Conservation (phyloP, 2,888 invertebrate genomes). For the Agriopis marginaria region DNA sequence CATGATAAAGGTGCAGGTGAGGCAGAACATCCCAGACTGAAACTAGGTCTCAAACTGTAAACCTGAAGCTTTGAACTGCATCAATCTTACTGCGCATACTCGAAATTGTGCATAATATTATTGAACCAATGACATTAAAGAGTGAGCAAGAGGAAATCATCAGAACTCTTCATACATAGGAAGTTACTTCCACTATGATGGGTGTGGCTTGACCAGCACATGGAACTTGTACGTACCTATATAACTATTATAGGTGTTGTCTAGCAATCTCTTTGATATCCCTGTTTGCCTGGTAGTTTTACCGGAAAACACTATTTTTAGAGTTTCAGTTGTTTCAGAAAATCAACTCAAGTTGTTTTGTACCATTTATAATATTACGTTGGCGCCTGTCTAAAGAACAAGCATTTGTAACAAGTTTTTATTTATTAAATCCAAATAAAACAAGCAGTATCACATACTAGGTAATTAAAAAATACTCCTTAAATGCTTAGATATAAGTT, state of each 20-base stretch:
- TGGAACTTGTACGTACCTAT: background rate
- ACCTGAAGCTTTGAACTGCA: conserved; percentile 22
- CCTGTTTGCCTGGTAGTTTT: conserved; percentile 8
- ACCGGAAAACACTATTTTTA: background rate
- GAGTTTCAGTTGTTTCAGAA: too few relatives aligned
- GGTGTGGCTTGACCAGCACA: conserved; percentile 9
- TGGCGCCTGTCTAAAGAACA: background rate
- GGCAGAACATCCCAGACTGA: conserved; percentile 23
- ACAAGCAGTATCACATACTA: conserved; percentile 1
- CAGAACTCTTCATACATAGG: conserved; percentile 2
- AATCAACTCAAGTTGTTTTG: too few relatives aligned
- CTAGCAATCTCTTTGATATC: background rate
- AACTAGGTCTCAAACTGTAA: conserved; percentile 29
- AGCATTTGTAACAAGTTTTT: background rate
- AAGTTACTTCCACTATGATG: conserved; percentile 4
- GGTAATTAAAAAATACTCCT: background rate
- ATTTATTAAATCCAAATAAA: background rate
- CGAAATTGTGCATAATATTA: conserved; percentile 7
- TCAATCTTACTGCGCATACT: conserved; percentile 35
- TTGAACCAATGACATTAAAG: background rate
- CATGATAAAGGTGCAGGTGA: background rate
- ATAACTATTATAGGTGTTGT: background rate
- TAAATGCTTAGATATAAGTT: too few relatives aligned
- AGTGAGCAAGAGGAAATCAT: conserved; percentile 18
- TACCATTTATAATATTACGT: too few relatives aligned